Evolutionary conservation across 2,888 invertebrate species (phyloP).

Genomic region (Ormyrus rosae): DNA sequence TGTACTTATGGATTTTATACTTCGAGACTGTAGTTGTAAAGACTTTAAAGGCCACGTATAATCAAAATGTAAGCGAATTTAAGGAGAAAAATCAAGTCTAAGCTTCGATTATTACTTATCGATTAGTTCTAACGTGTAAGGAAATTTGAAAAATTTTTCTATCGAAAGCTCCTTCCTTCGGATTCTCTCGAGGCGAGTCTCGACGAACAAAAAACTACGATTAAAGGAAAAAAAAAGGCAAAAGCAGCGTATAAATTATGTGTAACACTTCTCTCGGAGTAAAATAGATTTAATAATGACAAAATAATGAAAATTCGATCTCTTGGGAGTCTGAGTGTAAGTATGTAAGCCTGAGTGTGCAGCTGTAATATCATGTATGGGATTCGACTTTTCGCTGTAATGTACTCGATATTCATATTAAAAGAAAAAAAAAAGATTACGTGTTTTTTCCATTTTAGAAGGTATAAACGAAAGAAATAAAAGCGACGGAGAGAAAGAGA

Average conservation of each 20-base stretch:
- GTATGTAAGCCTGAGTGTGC: conserved; percentile 23
- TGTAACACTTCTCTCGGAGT: conserved; percentile 44
- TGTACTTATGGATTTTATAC: conserved; percentile 28
- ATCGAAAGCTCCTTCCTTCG: conserved; percentile 27
- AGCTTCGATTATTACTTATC: not conserved
- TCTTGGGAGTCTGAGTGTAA: conserved; percentile 28
- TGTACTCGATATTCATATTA: conserved; percentile 52
- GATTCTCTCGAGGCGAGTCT: conserved; percentile 33
- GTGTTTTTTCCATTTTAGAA: conserved; percentile 55
- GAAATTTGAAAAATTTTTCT: conserved; percentile 22
- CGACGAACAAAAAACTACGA: conserved; percentile 1
- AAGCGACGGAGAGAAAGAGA: conserved; percentile 3
- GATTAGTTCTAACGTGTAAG: conserved; percentile 4
- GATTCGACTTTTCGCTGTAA: conserved; percentile 52
- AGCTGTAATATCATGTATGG: conserved; percentile 30
- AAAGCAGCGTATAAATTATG: conserved; percentile 11
- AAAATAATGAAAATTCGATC: conserved; percentile 20
- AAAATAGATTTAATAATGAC: conserved; percentile 20
- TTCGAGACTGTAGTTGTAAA: conserved; percentile 33
- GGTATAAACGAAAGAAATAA: conserved; percentile 37
- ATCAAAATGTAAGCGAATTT: conserved; percentile 42
- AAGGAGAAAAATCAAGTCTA: not conserved
- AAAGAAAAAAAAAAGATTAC: conserved; percentile 33
- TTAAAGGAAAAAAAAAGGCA: conserved; percentile 3
- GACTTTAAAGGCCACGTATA: conserved; percentile 23